phyloP scores from a whole-genome alignment of 2,888 invertebrate species.

The Trilocha varians region DNA sequence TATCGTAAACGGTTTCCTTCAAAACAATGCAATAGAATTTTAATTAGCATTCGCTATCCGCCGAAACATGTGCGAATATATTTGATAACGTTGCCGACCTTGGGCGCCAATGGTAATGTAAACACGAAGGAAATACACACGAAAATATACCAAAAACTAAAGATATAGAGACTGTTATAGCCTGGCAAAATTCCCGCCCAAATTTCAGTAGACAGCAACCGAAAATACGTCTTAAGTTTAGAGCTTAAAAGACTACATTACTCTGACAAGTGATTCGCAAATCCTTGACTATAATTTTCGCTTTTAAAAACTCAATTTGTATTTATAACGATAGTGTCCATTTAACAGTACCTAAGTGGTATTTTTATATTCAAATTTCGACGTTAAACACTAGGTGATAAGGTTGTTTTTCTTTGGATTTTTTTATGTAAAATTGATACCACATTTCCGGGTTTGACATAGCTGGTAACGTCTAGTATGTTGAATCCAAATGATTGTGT shows the following conservation, averaged over 20 bases:
- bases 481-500: background rate
- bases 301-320: background rate
- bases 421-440: background rate
- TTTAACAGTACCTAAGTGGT: background rate
- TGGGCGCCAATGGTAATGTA: background rate
- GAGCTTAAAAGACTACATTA: too few relatives aligned
- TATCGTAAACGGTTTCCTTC: background rate
- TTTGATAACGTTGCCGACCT: background rate
- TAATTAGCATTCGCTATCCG: background rate
- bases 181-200: background rate
- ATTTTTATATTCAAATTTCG: background rate
- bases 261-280: too few relatives aligned
- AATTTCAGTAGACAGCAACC: too few relatives aligned
- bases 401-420: background rate
- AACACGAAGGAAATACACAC: background rate
- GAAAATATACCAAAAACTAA: background rate
- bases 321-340: background rate
- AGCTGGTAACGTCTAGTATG: constrained; percentile 2
- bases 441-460: background rate
- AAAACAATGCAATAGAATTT: background rate
- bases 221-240: too few relatives aligned
- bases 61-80: background rate
- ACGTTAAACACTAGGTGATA: background rate
- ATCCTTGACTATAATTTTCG: background rate
- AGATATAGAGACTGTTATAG: background rate